Evolutionary conservation across 2,797 vertebrate genomes (phyloP).

Genomic region (Craterocephalus amniculus): DNA sequence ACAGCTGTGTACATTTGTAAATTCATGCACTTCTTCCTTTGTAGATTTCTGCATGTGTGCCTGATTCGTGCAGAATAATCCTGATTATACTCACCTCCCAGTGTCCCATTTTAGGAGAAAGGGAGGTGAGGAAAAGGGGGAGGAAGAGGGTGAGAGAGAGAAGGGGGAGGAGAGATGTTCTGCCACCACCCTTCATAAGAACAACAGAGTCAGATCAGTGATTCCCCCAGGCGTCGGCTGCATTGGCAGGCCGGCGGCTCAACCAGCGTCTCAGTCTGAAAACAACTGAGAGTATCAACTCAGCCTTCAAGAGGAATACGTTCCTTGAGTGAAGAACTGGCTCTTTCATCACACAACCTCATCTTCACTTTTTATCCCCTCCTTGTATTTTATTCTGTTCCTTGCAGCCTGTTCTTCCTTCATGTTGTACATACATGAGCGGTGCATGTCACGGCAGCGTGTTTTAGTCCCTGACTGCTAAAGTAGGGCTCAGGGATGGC

Average conservation of each 20-base stretch:
- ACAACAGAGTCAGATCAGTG: slow-evolving; percentile 75
- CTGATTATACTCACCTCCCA: slow-evolving; percentile 77
- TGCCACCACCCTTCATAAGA: slow-evolving; percentile 72
- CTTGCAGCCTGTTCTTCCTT: slow-evolving; percentile 24
- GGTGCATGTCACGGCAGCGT: slow-evolving; percentile 16
- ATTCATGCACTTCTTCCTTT: slow-evolving; percentile 24
- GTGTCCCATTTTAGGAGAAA: slow-evolving; percentile 76
- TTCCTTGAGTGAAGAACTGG: slow-evolving; percentile 64
- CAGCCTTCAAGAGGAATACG: slow-evolving; percentile 75
- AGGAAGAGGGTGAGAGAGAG: slow-evolving; percentile 43
- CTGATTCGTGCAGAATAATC: slow-evolving; percentile 72
- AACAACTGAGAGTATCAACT: slow-evolving; percentile 72
- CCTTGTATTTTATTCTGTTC: slow-evolving; percentile 14
- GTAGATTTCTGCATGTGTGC: slow-evolving; percentile 18
- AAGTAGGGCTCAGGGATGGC: slow-evolving; percentile 9
- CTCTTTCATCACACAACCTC: slow-evolving; percentile 63
- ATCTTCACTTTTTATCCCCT: slow-evolving; percentile 44
- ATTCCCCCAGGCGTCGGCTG: slow-evolving; percentile 70
- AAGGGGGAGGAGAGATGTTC: slow-evolving; percentile 62
- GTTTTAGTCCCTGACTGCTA: slow-evolving; percentile 27
- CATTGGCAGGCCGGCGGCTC: slow-evolving; percentile 72
- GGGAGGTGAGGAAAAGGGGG: slow-evolving; percentile 49
- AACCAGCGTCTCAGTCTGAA: slow-evolving; percentile 65
- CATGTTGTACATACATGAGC: slow-evolving; percentile 38
- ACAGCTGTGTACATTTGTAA: slow-evolving; percentile 10